Percentiles rank a stretch among this genome's conserved stretches.
Evolutionary conservation across 2,797 vertebrate genomes (phyloP).

Genomic region (Pitangus sulphuratus): DNA sequence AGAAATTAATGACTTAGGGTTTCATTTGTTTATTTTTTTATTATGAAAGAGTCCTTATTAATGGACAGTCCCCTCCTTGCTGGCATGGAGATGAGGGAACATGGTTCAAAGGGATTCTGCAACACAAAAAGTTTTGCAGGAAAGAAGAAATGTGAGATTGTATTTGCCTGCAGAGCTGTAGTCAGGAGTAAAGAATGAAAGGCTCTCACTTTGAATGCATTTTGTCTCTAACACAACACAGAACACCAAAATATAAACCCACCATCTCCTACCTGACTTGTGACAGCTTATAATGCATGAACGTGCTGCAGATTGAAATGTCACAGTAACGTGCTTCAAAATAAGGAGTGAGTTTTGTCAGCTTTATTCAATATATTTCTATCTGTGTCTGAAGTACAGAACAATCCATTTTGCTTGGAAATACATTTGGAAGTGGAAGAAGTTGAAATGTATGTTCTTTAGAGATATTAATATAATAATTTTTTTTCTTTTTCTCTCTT

Average conservation of each 20-base stretch:
- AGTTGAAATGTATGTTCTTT: background rate
- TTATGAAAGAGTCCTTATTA: background rate
- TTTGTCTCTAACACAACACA: background rate
- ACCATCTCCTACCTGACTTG: background rate
- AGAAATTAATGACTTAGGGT: background rate
- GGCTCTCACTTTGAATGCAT: background rate
- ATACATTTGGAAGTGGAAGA: background rate
- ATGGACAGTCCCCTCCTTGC: background rate
- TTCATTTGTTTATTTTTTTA: too few relatives aligned
- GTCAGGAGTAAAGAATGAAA: background rate
- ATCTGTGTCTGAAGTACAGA: background rate
- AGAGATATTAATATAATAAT: background rate
- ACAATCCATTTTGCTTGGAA: slow-evolving; percentile 5
- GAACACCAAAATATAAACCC: background rate
- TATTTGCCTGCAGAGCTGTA: background rate
- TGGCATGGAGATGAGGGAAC: background rate
- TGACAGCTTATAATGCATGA: background rate
- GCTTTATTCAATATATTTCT: background rate
- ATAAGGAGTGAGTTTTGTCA: background rate
- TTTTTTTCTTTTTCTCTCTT: background rate
- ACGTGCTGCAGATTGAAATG: background rate
- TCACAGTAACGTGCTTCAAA: background rate
- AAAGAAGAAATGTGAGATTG: background rate
- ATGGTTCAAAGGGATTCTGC: background rate
- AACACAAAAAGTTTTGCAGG: background rate